A percentile compares a stretch with the other conserved stretches of the same genome.
phyloP scores from a whole-genome alignment of 2,797 vertebrate genomes.

The Gymnothorax reevesii region DNA sequence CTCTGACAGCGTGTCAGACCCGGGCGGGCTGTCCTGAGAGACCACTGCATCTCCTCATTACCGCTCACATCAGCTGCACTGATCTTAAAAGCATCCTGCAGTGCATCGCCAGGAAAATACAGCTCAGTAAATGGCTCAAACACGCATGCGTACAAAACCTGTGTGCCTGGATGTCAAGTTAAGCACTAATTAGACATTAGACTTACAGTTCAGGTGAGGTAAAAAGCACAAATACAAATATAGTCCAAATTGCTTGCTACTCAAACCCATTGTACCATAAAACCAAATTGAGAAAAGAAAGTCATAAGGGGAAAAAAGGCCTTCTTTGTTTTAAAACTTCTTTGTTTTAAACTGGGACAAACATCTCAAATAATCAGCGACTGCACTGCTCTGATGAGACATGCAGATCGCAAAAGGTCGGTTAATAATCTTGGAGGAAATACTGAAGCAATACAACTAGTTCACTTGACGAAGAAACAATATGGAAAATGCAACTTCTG shows the following conservation, averaged over 20 bases:
- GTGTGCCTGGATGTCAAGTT: neutral
- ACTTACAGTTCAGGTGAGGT: neutral
- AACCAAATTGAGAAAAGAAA: neutral
- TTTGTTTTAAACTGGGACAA: neutral
- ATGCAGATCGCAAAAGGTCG: neutral
- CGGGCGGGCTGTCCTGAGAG: neutral
- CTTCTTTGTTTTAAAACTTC: neutral
- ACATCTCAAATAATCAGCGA: neutral
- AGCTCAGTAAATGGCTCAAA: neutral
- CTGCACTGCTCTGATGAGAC: neutral
- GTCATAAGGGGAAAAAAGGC: neutral
- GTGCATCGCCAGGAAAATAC: neutral
- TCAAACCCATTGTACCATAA: neutral
- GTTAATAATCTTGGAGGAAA: neutral
- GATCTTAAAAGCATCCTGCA: neutral
- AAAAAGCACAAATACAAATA: neutral
- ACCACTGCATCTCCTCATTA: slow-evolving; percentile 15
- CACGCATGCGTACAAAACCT: neutral
- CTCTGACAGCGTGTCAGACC: neutral
- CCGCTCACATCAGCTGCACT: neutral
- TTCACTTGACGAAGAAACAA: neutral
- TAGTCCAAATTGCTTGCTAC: neutral
- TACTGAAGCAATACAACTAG: neutral
- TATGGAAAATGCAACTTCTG: neutral
- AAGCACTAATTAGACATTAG: neutral